Base-by-base conservation (phyloP, 2,888 invertebrate species). In the Thymelicus acteon region DNA sequence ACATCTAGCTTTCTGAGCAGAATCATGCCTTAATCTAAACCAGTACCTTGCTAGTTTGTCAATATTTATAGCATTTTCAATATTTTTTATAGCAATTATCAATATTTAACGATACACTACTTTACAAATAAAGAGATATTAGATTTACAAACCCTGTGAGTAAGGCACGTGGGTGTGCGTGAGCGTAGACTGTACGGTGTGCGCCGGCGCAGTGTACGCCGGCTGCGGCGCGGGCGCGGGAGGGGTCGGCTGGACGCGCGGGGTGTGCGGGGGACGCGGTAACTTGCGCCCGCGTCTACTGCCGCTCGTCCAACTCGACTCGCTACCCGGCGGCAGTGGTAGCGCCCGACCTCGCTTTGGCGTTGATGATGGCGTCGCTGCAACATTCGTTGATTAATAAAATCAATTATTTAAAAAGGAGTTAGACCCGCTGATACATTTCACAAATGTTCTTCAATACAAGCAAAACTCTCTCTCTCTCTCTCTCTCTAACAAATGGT, bases 351-450 rank as follows among this genome's bases (percentile, higher is more conserved):
- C 90, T 48, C 91, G 88, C 78, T 91, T 92, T 15, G 93, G 93
- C 47, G 94, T 94, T 71, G 94, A 94, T 40, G 94, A 94, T 66
- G 94, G 94, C 74, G 94, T 94, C 64, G 92, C 94, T 93, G 78
- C 2, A 71, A 57, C 1, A 47, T 8, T 40, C 4, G 10, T 57
- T 57, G 31, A n/a, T 44, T 44, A 12, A 44, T 44, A 10, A 10
- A 44, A 8, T 10, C 10, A 10, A 44, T 0, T 44, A 10, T 44
- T 44, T 24, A 2, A 24, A 2, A 24, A 24, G 24, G 24, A 24
- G 24, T 24, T 24, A 24, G 1, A 3, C 24, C 24, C 24, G 24
- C 24, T 24, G 24, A 24, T 2, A 24, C 24, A 24, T 24, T 24
- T 24, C 24, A 24, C 24, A 24, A 31, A 31, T 31, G 31, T 31